phyloP scores from a whole-genome alignment of 1,140 invertebrate species.

The Pseudomyrmex pallidus region DNA sequence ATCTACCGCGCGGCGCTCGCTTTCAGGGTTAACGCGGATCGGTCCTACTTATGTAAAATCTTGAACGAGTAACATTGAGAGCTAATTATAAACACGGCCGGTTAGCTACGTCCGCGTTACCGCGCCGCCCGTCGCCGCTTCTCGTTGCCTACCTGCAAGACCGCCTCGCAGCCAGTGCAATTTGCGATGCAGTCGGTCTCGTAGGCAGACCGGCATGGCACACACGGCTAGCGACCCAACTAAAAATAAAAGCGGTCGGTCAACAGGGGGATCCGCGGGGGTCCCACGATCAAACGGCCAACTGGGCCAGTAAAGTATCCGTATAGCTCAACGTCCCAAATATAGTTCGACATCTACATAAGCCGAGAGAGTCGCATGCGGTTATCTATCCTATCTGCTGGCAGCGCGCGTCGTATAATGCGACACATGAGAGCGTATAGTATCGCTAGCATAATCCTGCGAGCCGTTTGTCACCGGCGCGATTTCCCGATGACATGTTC shows the following conservation, averaged over 20 bases:
- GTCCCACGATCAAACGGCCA: conserved; percentile 74
- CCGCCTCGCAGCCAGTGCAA: conserved; percentile 46
- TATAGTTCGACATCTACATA: conserved; percentile 78
- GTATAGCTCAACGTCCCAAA: conserved; percentile 78
- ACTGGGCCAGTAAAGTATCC: conserved; percentile 78
- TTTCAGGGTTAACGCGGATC: conserved; percentile 71
- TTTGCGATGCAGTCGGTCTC: conserved; percentile 58
- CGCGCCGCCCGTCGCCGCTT: conserved; percentile 1
- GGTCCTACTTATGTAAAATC: conserved; percentile 73
- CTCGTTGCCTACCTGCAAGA: conserved; percentile 38
- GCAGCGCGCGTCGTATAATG: conserved; percentile 9
- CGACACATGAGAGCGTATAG: neutral
- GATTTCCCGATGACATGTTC: conserved; percentile 54
- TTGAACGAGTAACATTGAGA: conserved; percentile 71
- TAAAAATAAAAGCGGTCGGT: conserved; percentile 73
- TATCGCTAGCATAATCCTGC: conserved; percentile 45
- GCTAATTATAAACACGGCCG: conserved; percentile 69
- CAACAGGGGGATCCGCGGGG: conserved; percentile 38
- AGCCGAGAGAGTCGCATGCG: neutral
- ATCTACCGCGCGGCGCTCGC: conserved; percentile 20
- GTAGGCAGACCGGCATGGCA: conserved; percentile 26
- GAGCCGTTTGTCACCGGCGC: conserved; percentile 61
- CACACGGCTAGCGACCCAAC: conserved; percentile 65
- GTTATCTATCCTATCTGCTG: conserved; percentile 57
- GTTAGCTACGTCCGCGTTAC: conserved; percentile 42